A percentile compares a stretch with the other conserved stretches of the same genome.
phyloP scores from a whole-genome alignment of 2,888 invertebrate species.

The Sympetrum striolatum region DNA sequence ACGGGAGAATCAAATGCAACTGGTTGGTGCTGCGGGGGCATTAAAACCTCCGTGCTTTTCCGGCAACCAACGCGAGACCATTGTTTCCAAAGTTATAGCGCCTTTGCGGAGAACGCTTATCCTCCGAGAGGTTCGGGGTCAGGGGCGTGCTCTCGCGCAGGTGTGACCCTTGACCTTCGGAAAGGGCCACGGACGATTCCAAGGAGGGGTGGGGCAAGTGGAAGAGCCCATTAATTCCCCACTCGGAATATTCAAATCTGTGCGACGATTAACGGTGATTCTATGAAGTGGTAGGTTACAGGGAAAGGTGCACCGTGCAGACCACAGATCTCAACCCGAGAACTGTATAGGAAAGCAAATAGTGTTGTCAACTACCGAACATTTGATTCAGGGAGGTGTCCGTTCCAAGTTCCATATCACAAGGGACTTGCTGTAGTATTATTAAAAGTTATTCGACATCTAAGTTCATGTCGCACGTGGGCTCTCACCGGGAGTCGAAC shows the following conservation, averaged over 20 bases:
- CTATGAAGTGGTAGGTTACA: no score
- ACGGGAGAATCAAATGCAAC: no score
- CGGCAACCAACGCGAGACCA: background rate
- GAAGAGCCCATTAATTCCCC: conserved; percentile 5
- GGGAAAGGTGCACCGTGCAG: background rate
- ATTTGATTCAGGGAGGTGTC: no score
- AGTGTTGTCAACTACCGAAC: no score
- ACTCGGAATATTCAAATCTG: background rate
- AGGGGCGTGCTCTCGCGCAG: conserved; percentile 15
- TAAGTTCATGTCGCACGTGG: no score
- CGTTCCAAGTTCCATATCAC: no score
- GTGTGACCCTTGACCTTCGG: conserved; percentile 37
- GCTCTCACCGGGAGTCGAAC: no score
- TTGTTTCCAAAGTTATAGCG: background rate
- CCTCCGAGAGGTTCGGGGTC: conserved; percentile 8
- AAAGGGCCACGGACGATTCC: conserved; percentile 31
- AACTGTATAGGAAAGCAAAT: no score
- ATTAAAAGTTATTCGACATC: no score
- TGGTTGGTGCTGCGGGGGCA: background rate
- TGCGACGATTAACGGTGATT: background rate
- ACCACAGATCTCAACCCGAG: no score
- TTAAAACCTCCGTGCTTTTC: background rate
- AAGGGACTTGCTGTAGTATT: no score
- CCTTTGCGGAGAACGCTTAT: background rate
- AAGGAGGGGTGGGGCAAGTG: conserved; percentile 6